Conservation (phyloP, 2,888 invertebrate species). For the Tetragnatha montana region DNA sequence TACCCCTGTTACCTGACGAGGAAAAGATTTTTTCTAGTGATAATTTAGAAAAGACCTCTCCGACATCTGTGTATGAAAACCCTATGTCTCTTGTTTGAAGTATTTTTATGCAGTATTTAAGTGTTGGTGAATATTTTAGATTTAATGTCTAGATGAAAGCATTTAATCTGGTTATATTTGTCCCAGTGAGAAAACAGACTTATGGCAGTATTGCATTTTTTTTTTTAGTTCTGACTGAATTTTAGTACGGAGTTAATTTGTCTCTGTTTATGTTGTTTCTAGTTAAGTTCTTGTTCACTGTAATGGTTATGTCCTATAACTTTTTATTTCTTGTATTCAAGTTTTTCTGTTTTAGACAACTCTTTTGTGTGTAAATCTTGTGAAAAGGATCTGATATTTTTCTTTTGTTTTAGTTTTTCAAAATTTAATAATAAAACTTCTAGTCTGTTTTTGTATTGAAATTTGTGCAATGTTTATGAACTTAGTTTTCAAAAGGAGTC, state of each 20-base stretch:
- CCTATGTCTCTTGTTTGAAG: constrained; percentile 53
- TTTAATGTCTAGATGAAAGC: background rate
- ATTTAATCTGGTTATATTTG: constrained; percentile 2
- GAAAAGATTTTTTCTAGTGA: background rate
- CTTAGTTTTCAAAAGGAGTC: background rate
- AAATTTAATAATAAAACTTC: background rate
- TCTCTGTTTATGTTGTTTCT: background rate
- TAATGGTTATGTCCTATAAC: background rate
- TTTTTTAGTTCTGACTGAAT: background rate
- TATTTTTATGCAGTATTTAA: background rate
- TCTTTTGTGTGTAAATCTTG: background rate
- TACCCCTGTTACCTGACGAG: constrained; percentile 28
- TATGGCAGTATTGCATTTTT: background rate
- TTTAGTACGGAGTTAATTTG: background rate
- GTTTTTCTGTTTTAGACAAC: background rate
- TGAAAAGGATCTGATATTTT: constrained; percentile 35
- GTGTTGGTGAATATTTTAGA: background rate
- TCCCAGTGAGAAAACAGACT: background rate
- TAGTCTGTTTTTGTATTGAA: constrained; percentile 32
- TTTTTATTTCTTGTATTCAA: background rate
- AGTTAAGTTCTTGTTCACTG: background rate
- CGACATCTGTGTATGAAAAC: constrained; percentile 57
- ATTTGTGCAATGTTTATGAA: constrained; percentile 30
- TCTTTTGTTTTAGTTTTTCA: background rate
- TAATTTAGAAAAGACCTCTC: background rate